These are phyloP conservation scores for Drosophila phalerata DNA, from an alignment of 2,888 invertebrate species.

Conservation along the genomic window DNA sequence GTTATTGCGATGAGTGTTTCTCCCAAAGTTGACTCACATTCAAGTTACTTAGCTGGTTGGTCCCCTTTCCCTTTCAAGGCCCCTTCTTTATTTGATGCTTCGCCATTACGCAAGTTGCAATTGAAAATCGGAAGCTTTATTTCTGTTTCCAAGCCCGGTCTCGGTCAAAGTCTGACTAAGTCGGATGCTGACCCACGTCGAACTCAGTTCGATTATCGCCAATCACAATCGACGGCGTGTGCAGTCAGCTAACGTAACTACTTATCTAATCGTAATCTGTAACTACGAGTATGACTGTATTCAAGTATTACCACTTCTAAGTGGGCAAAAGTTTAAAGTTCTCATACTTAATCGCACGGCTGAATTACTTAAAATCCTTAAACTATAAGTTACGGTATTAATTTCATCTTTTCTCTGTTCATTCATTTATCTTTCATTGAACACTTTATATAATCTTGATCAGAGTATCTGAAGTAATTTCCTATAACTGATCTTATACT, in stretches of 20 bases:
- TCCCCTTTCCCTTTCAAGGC: background rate
- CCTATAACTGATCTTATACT: background rate
- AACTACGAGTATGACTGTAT: slow-evolving; percentile 5
- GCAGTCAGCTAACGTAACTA: slow-evolving; percentile 12
- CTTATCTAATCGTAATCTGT: slow-evolving; percentile 27
- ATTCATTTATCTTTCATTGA: background rate
- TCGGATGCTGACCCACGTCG: slow-evolving; percentile 9
- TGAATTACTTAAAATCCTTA: background rate
- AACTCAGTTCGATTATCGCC: slow-evolving; percentile 37
- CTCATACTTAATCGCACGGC: background rate
- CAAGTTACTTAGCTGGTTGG: background rate
- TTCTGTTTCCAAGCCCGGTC: slow-evolving; percentile 11
- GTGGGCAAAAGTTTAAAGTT: slow-evolving; percentile 1
- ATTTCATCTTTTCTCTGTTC: background rate
- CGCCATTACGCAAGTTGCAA: slow-evolving; percentile 24
- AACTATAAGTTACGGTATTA: background rate
- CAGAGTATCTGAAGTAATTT: too few relatives aligned
- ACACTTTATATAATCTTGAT: background rate
- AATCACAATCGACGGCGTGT: slow-evolving; percentile 37
- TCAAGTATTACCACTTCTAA: slow-evolving; percentile 7
- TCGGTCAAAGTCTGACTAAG: slow-evolving; percentile 31
- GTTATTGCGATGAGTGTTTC: slow-evolving; percentile 17
- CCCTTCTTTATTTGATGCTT: background rate
- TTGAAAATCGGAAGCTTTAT: slow-evolving; percentile 27
- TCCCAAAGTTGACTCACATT: slow-evolving; percentile 26